Percentiles rank a stretch among this genome's conserved stretches.
These are phyloP conservation scores for Charaxes varanes DNA, from an alignment of 1,140 invertebrate species.

Conservation along the genomic window DNA sequence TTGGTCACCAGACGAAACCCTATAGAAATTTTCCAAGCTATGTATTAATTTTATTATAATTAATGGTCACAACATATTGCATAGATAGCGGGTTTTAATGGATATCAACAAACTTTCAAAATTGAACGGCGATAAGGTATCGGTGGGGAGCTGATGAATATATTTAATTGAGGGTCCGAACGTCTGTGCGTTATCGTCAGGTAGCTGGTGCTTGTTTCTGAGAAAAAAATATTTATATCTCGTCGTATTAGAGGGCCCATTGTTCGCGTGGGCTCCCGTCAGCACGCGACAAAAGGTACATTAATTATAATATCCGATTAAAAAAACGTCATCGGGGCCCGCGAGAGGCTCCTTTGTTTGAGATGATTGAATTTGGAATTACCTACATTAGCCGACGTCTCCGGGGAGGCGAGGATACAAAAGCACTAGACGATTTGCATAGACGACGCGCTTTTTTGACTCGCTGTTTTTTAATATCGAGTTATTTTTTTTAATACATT, in stretches of 20 bases:
- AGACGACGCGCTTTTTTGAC: slow-evolving; percentile 22
- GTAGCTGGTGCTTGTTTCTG: slow-evolving; percentile 61
- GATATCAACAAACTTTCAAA: no score
- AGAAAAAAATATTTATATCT: slow-evolving; percentile 71
- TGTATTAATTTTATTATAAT: no score
- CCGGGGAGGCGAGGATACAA: slow-evolving; percentile 32
- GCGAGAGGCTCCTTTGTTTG: slow-evolving; percentile 65
- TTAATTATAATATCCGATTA: slow-evolving; percentile 77
- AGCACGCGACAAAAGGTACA: slow-evolving; percentile 73
- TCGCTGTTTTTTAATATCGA: no score
- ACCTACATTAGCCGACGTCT: slow-evolving; percentile 54
- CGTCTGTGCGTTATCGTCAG: slow-evolving; percentile 62
- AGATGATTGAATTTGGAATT: slow-evolving; percentile 68
- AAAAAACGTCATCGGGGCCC: slow-evolving; percentile 73
- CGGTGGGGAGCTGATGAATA: slow-evolving; percentile 9
- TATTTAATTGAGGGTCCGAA: slow-evolving; percentile 12
- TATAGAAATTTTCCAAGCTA: no score
- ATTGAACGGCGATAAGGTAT: slow-evolving; percentile 1
- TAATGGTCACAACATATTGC: no score
- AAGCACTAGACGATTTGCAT: slow-evolving; percentile 36
- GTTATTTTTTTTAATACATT: not conserved
- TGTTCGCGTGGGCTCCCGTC: slow-evolving; percentile 67
- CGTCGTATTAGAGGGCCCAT: slow-evolving; percentile 67
- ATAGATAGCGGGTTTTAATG: no score
- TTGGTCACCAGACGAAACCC: no score